Evolutionary conservation across 2,113 vertebrate species (phyloP).

Genomic region (Cebidichthys violaceus): DNA sequence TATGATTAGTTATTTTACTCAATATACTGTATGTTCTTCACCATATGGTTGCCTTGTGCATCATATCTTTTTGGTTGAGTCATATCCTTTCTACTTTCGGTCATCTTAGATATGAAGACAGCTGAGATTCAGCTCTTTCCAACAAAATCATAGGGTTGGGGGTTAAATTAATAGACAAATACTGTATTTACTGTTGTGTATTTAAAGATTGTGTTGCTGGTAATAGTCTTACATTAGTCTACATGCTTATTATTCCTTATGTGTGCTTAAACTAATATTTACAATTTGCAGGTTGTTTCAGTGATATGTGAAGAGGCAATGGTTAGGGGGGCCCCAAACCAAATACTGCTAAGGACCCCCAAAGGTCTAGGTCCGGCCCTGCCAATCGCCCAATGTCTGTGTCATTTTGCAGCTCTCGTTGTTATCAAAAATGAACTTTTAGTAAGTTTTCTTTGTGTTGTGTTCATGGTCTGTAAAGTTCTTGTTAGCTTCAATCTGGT

Average conservation of each 20-base stretch:
- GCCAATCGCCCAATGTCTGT: constrained; percentile 17
- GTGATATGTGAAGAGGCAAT: background rate
- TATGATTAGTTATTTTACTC: background rate
- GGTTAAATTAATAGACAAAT: background rate
- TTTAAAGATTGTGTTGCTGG: background rate
- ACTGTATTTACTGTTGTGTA: background rate
- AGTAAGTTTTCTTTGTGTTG: constrained; percentile 40
- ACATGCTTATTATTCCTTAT: background rate
- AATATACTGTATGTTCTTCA: background rate
- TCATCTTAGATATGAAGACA: background rate
- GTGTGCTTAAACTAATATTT: background rate
- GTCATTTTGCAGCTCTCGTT: constrained; percentile 43
- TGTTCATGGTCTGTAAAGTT: constrained; percentile 22
- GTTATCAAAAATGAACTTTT: constrained; percentile 43
- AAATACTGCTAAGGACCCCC: background rate
- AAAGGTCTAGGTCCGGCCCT: background rate
- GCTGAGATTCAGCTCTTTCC: no score
- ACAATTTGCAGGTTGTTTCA: background rate
- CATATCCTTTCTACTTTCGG: background rate
- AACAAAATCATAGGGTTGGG: no score
- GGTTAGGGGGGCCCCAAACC: background rate
- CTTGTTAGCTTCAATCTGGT: constrained; percentile 40
- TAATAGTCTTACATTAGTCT: background rate
- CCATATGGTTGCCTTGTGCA: background rate
- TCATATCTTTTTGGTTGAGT: background rate